Percentiles rank a stretch among this genome's conserved stretches.
phyloP scores from a whole-genome alignment of 1,140 invertebrate species.

The Scylla paramamosain region DNA sequence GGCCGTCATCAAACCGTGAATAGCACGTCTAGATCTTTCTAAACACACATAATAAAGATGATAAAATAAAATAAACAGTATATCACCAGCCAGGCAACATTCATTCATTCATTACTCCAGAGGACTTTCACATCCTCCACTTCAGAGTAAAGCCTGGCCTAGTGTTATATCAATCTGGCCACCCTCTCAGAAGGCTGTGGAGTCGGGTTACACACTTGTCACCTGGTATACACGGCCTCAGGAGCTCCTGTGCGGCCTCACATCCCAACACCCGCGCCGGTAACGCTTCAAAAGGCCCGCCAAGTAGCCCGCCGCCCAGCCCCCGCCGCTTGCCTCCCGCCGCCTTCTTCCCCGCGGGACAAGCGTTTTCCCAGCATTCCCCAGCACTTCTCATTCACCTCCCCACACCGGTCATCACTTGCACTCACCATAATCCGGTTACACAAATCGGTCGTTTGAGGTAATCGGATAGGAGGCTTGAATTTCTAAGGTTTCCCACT shows the following conservation, averaged over 20 bases:
- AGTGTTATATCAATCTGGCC: no score
- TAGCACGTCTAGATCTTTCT: no score
- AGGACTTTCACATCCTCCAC: no score
- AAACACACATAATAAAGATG: no score
- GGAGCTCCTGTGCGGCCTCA: neutral
- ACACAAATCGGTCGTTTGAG: constrained; percentile 33
- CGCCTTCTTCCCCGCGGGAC: neutral
- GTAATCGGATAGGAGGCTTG: neutral
- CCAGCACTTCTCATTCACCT: neutral
- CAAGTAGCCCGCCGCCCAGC: neutral
- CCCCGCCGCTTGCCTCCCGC: neutral
- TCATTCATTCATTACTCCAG: no score
- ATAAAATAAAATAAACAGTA: no score
- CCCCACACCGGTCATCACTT: neutral
- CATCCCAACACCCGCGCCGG: neutral
- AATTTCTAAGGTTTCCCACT: constrained; percentile 46
- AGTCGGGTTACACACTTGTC: no score
- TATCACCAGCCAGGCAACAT: no score
- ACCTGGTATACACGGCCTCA: no score
- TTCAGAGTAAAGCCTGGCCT: no score
- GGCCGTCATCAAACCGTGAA: no score
- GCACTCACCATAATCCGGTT: neutral
- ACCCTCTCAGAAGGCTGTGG: no score
- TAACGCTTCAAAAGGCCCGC: neutral
- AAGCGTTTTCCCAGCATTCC: neutral